phyloP scores from a whole-genome alignment of 1,140 invertebrate genomes.

The Drosophila repleta region DNA sequence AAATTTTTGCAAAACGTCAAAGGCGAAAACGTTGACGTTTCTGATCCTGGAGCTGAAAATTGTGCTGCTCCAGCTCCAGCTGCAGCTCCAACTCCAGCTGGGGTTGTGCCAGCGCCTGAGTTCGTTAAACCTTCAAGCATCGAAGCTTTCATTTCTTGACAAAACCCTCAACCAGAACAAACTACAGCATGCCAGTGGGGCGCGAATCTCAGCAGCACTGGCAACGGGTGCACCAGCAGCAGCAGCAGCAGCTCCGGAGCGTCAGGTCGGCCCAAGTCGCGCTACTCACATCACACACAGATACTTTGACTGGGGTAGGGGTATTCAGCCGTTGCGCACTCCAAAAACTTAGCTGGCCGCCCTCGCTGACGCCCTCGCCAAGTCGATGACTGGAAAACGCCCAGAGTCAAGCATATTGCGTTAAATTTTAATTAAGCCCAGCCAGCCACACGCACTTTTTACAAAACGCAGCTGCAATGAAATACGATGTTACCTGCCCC shows the following conservation, averaged over 20 bases:
- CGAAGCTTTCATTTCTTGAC: conserved; percentile 74
- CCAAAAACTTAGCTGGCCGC: conserved; percentile 55
- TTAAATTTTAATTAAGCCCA: conserved; percentile 70
- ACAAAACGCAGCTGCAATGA: conserved; percentile 7
- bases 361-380: conserved; percentile 17
- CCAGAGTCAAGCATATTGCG: conserved; percentile 52
- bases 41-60: conserved; percentile 53
- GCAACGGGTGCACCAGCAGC: background rate
- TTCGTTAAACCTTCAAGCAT: conserved; percentile 81
- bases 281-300: conserved; percentile 39
- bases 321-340: conserved; percentile 39
- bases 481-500: background rate
- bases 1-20: conserved; percentile 61
- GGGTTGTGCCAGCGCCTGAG: conserved; percentile 41
- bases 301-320: conserved; percentile 51
- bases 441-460: conserved; percentile 46
- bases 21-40: conserved; percentile 67
- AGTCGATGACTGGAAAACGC: conserved; percentile 56
- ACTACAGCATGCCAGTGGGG: conserved; percentile 46
- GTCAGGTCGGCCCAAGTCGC: conserved; percentile 45
- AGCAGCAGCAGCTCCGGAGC: conserved; percentile 1
- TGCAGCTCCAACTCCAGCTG: background rate
- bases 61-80: conserved; percentile 29
- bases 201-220: conserved; percentile 30
- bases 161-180: conserved; percentile 45